Percentiles rank a stretch among this genome's conserved stretches.
These are phyloP conservation scores for Tiliqua scincoides DNA, from an alignment of 2,113 vertebrate genomes.

Conservation along the genomic window DNA sequence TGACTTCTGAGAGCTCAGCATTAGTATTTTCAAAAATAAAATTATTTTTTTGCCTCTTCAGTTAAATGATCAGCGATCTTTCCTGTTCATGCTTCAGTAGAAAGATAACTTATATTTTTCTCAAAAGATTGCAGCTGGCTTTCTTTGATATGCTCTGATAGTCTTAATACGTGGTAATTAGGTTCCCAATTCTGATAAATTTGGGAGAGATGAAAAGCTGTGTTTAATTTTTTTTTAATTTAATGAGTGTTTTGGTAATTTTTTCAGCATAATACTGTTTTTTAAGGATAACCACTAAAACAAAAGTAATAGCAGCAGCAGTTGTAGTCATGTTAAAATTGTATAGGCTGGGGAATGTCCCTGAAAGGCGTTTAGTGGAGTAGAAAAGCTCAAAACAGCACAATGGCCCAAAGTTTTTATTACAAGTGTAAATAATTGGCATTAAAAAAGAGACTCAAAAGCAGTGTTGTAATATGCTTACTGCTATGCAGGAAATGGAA, in stretches of 20 bases:
- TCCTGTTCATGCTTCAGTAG: slow-evolving; percentile 66
- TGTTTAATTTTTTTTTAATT: slow-evolving; percentile 57
- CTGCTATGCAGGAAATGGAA: slow-evolving; percentile 82
- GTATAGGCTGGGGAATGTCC: slow-evolving; percentile 61
- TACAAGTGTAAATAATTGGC: slow-evolving; percentile 80
- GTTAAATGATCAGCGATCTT: slow-evolving; percentile 63
- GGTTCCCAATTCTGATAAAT: slow-evolving; percentile 60
- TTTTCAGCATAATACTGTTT: slow-evolving; percentile 69
- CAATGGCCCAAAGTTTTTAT: slow-evolving; percentile 72
- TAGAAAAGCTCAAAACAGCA: slow-evolving; percentile 74
- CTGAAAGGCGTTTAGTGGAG: slow-evolving; percentile 55
- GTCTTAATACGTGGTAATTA: slow-evolving; percentile 57
- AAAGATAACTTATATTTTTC: slow-evolving; percentile 59
- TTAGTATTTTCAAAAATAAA: slow-evolving; percentile 33
- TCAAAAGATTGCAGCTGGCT: slow-evolving; percentile 54
- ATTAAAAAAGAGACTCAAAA: slow-evolving; percentile 68
- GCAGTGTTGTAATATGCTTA: slow-evolving; percentile 75
- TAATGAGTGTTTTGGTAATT: slow-evolving; percentile 59
- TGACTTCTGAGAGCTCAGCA: slow-evolving; percentile 61
- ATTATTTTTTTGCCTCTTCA: slow-evolving; percentile 64
- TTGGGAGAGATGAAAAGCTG: slow-evolving; percentile 64
- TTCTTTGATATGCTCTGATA: slow-evolving; percentile 60
- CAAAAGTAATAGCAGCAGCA: slow-evolving; percentile 51
- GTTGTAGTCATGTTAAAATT: slow-evolving; percentile 58
- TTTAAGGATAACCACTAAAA: slow-evolving; percentile 77